Base-by-base conservation (phyloP, 2,113 vertebrate genomes). In the Rhinolophus ferrumequinum region DNA sequence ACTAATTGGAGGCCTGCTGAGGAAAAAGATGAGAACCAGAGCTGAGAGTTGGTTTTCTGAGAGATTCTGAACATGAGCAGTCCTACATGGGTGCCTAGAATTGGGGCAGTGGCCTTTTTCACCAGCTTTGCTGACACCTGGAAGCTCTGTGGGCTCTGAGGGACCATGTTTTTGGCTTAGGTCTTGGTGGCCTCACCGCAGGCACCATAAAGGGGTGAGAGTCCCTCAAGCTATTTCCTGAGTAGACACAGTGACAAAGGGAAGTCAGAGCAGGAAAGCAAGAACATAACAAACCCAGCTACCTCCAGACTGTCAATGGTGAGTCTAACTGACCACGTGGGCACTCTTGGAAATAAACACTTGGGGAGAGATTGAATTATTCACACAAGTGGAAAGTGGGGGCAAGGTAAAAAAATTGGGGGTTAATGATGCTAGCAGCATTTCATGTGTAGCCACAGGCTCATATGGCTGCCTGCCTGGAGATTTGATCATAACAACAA, bases 401-500 rank as follows among this genome's bases (percentile, higher is more conserved):
- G 30, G 38, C 66, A 91, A 77, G 30, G 82, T 62, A 22, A 50
- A 91, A 91, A 58, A 91, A 56, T 33, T 80, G 12, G 88, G 56
- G 8, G 21, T 33, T 69, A n/a, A 56, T 52, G 35, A 81, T 56
- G 44, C 67, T 64, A 90, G 72, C 15, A 77, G 44, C 54, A 56
- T n/a, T 77, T 95, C 79, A 52, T 44, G 41, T 86, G 70, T 21
- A 81, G 76, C 38, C 54, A 67, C 54, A 81, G 38, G 56, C 54
- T 90, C n/a, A 86, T 52, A 21, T 28, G 41, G 41, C 41, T 44
- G 41, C 18, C 30, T 89, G 47, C 69, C 67, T 91, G 47, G 91
- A 85, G 14, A 93, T 88, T 70, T 77, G 35, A 44, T 77, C 60
- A 38, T 77, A 75, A 60, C 41, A 73, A 79, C 75, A 94, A 88